phyloP scores from a whole-genome alignment of 2,888 invertebrate species.

The Drosophila fulvimacula region DNA sequence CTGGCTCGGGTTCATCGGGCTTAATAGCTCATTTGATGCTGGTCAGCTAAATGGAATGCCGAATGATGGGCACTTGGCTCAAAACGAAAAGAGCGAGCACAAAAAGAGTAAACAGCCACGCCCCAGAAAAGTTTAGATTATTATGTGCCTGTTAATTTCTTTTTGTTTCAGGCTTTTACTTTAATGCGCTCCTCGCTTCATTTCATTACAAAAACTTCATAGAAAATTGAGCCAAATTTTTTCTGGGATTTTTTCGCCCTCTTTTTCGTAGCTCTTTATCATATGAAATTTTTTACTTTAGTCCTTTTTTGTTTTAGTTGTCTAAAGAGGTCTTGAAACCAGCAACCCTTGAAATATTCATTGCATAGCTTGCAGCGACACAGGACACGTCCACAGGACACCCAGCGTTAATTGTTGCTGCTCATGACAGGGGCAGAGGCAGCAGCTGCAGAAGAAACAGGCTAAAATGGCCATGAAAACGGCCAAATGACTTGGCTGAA shows the following conservation, averaged over 20 bases:
- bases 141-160: conserved; percentile 67
- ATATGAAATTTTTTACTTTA: conserved; percentile 7
- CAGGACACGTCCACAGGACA: conserved; percentile 15
- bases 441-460: conserved; percentile 34
- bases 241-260: conserved; percentile 5
- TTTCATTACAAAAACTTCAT: conserved; percentile 33
- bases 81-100: neutral
- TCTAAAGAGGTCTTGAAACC: neutral
- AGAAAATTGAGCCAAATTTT: conserved; percentile 27
- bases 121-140: conserved; percentile 50
- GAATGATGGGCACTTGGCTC: conserved; percentile 24
- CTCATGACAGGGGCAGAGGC: conserved; percentile 66
- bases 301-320: neutral
- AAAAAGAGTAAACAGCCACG: conserved; percentile 10
- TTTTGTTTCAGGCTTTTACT: conserved; percentile 37
- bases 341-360: conserved; percentile 56
- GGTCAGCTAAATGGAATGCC: conserved; percentile 40
- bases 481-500: conserved; percentile 42
- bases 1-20: conserved; percentile 39
- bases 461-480: conserved; percentile 32
- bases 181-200: conserved; percentile 48
- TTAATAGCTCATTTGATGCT: conserved; percentile 59
- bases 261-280: neutral
- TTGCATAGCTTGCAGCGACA: conserved; percentile 42
- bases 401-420: conserved; percentile 74